Evolutionary conservation across 2,888 invertebrate species (phyloP).

Genomic region (Alloplasta piceator): DNA sequence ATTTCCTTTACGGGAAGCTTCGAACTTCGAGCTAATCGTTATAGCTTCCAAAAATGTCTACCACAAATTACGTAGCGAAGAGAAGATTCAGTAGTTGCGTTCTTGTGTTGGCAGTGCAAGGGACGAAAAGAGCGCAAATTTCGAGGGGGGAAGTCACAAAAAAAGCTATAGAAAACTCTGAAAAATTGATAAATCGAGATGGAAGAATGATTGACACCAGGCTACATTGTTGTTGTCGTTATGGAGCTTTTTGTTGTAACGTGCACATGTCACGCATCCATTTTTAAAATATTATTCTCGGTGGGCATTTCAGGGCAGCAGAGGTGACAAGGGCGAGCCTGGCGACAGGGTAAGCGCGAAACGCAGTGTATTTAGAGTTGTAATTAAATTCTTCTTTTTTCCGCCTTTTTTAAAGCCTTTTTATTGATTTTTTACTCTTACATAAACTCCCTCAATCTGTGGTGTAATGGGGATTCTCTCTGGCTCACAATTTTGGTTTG

Average conservation of each 20-base stretch:
- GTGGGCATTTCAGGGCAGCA: conserved; percentile 87
- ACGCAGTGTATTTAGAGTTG: conserved; percentile 25
- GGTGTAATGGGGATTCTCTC: not conserved
- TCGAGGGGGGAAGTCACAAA: conserved; percentile 7
- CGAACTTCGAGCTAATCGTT: conserved; percentile 8
- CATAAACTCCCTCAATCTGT: not conserved
- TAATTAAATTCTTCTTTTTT: conserved; percentile 14
- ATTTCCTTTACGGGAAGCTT: conserved; percentile 2
- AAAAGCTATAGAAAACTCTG: conserved; percentile 14
- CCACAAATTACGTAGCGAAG: conserved; percentile 41
- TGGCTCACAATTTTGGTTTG: too few relatives aligned
- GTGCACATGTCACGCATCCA: not conserved
- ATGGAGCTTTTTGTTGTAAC: conserved; percentile 14
- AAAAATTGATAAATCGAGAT: not conserved
- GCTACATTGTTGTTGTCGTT: conserved; percentile 16
- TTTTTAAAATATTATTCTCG: conserved; percentile 63
- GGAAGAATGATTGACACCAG: conserved; percentile 16
- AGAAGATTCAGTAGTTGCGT: conserved; percentile 36
- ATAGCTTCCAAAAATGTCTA: conserved; percentile 32
- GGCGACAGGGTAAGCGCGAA: conserved; percentile 89
- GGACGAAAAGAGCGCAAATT: conserved; percentile 4
- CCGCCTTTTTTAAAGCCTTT: conserved; percentile 1
- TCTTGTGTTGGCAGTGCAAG: conserved; percentile 70
- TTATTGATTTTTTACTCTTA: conserved; percentile 4
- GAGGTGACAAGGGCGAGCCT: conserved; percentile 90